phyloP scores from a whole-genome alignment of 1,140 invertebrate species.

The Tetramorium alpestre region DNA sequence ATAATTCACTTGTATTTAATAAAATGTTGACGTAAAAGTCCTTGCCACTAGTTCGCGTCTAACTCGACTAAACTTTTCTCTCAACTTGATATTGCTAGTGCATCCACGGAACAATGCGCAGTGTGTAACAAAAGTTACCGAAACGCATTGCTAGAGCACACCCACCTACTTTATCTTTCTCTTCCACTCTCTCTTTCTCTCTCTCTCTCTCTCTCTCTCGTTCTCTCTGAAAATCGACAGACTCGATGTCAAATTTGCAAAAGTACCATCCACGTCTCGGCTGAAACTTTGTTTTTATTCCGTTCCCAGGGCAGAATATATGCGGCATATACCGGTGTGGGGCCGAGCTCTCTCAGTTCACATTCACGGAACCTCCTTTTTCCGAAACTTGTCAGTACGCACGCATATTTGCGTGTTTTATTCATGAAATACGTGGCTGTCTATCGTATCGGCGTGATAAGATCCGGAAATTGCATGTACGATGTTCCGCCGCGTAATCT shows the following conservation, averaged over 20 bases:
- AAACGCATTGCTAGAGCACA: slow-evolving; percentile 3
- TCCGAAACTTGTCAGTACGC: slow-evolving; percentile 67
- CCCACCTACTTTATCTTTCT: not conserved
- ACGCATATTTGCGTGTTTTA: slow-evolving; percentile 75
- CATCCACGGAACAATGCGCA: slow-evolving; percentile 18
- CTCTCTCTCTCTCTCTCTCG: not conserved
- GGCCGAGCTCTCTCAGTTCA: slow-evolving; percentile 24
- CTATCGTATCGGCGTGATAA: slow-evolving; percentile 70
- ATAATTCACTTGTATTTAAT: slow-evolving; percentile 52
- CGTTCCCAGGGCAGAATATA: slow-evolving; percentile 8
- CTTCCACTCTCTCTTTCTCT: not conserved
- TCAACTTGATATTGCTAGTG: slow-evolving; percentile 18
- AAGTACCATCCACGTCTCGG: slow-evolving; percentile 42
- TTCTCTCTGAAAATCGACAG: slow-evolving; percentile 23
- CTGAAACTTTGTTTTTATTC: slow-evolving; percentile 60
- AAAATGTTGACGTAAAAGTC: slow-evolving; percentile 46
- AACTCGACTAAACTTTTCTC: slow-evolving; percentile 16
- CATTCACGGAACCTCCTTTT: slow-evolving; percentile 32
- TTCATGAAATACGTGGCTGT: slow-evolving; percentile 76
- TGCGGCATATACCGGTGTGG: slow-evolving; percentile 9
- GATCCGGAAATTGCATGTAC: slow-evolving; percentile 63
- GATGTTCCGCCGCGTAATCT: slow-evolving; percentile 56
- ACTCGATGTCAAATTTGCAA: slow-evolving; percentile 52
- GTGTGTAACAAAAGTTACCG: slow-evolving; percentile 36
- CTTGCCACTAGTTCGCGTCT: not conserved